Percentiles rank a stretch among this genome's conserved stretches.
Evolutionary conservation across 2,797 vertebrate genomes (phyloP).

Genomic region (Erithacus rubecula): DNA sequence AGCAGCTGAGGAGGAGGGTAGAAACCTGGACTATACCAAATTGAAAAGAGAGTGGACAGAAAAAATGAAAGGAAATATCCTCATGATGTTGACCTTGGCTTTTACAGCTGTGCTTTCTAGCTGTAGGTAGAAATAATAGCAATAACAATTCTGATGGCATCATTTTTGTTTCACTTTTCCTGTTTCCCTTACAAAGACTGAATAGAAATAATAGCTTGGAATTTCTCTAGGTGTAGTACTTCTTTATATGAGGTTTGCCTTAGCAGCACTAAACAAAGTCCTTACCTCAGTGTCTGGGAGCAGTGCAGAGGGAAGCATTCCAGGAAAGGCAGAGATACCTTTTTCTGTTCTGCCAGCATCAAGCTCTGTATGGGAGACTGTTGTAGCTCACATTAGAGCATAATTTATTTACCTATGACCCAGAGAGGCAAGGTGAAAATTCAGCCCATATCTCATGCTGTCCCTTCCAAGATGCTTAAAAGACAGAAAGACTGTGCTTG

Average conservation of each 20-base stretch:
- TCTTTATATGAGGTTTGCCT: neutral
- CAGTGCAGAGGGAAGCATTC: neutral
- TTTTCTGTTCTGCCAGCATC: neutral
- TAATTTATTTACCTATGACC: conserved; percentile 25
- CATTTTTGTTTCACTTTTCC: neutral
- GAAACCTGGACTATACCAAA: neutral
- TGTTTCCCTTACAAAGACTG: neutral
- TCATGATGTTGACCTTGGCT: neutral
- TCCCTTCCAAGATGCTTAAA: neutral
- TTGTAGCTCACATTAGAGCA: neutral
- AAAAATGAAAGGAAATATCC: neutral
- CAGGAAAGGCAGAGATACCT: neutral
- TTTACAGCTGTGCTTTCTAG: neutral
- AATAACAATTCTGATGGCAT: neutral
- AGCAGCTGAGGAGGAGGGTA: neutral
- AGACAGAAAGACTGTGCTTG: neutral
- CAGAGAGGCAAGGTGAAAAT: neutral
- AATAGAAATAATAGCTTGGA: neutral
- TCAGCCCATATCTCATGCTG: conserved; percentile 16
- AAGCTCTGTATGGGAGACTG: neutral
- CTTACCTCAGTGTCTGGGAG: neutral
- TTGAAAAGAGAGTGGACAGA: neutral
- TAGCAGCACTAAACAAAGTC: neutral
- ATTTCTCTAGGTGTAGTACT: neutral
- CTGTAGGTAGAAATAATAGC: neutral